Evolutionary conservation across 2,113 vertebrate genomes (phyloP), one percentile per base, ranked within the genome.

Genomic region (Oreochromis spilurus): DNA sequence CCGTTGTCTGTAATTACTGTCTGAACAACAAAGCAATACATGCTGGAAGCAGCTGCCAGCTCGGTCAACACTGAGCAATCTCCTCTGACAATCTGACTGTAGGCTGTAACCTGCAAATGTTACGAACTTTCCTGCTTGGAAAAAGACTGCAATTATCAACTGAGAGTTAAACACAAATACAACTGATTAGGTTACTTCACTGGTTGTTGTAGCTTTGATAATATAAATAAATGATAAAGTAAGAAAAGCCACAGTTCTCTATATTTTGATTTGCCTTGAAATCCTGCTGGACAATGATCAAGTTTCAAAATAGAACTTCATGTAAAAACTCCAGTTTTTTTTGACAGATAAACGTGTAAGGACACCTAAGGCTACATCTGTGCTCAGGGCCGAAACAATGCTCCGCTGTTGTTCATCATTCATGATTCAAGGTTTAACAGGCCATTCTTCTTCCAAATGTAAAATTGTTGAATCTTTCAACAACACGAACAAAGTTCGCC

Each of bases 1-100:
- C 87, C 40, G 81, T 82, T 91, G 91, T 94, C 91, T 91, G 91
- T 93, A 93, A 96, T 95, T 93, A 94, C 86, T 89, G 88, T 90
- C 92, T 88, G 87, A 91, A 90, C 92, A 93, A 92, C 94, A 95
- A 92, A 93, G 88, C 79, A 89, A 90, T 83, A 82, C 87, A 81
- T 6, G 85, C 86, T 87, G 86, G 90, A 91, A 82, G 88, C 19
- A 7, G 29, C 81, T 57, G 65, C 26, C 13, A 10, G 75, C 57
- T 40, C n/a, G 29, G 83, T 86, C 83, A 79, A 60, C 38, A 88
- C 84, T n/a, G 45, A 81, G 70, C 31, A 81, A 85, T 78, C 83
- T 85, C 75, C n/a, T 29, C 26, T 14, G 55, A 87, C 80, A 67
- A 13, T 53, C 55, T 87, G 54, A 54, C 65, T 3, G 14, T 26